Percentiles rank a stretch among this genome's conserved stretches.
Evolutionary conservation across 2,113 vertebrate genomes (phyloP).

Genomic region (Myodes glareolus): DNA sequence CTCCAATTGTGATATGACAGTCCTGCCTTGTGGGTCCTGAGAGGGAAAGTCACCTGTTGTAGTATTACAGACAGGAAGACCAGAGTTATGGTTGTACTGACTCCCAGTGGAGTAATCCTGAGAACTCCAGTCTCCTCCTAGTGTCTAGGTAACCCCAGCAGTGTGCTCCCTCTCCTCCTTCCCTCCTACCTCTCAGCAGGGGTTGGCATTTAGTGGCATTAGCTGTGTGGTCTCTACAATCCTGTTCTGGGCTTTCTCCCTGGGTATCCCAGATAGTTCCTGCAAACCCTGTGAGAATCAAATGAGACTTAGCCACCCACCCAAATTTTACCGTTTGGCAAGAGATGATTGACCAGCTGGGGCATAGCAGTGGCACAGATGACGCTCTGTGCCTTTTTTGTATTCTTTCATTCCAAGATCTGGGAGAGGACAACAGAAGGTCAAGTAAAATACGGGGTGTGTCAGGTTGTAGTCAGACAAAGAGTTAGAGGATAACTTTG

Average conservation of each 20-base stretch:
- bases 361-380: neutral
- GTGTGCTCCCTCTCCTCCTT: neutral
- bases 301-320: neutral
- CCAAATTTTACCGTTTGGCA: neutral
- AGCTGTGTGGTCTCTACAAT: neutral
- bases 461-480: neutral
- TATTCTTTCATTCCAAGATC: too few species aligned
- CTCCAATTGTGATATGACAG: neutral
- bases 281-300: neutral
- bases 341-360: neutral
- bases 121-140: neutral
- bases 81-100: accelerated
- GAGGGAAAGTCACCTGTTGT: neutral
- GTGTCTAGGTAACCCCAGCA: neutral
- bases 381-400: neutral
- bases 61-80: neutral
- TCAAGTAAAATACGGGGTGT: accelerated
- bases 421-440: neutral
- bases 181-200: accelerated
- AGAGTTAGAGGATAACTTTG: neutral
- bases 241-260: too few species aligned
- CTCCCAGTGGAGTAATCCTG: neutral
- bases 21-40: neutral
- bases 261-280: too few species aligned
- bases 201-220: too few species aligned